Evolutionary conservation across 64 coral and sea anemone genomes (phyloP), one percentile per base, ranked within the genome.

Genomic region (Trachythela sp.): DNA sequence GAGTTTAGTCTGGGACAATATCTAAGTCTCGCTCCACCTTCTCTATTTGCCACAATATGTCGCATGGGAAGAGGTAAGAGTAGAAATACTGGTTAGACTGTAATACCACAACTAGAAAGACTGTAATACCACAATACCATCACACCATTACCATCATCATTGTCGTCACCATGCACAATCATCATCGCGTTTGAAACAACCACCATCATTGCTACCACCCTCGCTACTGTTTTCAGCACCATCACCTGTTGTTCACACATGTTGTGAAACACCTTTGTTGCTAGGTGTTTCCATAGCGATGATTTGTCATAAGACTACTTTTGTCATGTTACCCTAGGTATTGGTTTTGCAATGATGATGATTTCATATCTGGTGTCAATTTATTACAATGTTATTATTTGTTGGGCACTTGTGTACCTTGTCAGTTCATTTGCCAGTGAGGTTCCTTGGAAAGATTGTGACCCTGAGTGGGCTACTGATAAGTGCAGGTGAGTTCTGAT

Each of bases 301-400:
- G 42, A 45, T 4, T 45, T 11, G 11, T 45, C 42, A 11, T 45
- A 45, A 6, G 42, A 45, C 11, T 45, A 45, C 11, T 45, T 4
- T 6, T 11, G 42, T 32, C 14, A 40, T 83, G 40, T 24, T 54
- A 4, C 49, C 22, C 7, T 56, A 94, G 93, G 93, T 58, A 88
- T 94, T 89, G 93, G 93, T 18, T 88, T 88, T 48, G 93, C 86
- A 10, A 91, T 91, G 89, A 88, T 94, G 10, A 71, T 91, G 54
- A 88, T 94, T 22, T 94, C 93, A 27, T 88, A 91, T 60, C 89
- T 94, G 50, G 89, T 91, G 26, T 85, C 88, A 1, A 85, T 94
- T 29, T 94, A 94, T 41, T 94, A 94, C 39, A 91, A 94, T 35
- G 48, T 94, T 35, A 89, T 94, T 31, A 94, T 94, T 8, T 89